Base-by-base conservation (phyloP, 2,888 invertebrate species). In the Matsumyia berberina region DNA sequence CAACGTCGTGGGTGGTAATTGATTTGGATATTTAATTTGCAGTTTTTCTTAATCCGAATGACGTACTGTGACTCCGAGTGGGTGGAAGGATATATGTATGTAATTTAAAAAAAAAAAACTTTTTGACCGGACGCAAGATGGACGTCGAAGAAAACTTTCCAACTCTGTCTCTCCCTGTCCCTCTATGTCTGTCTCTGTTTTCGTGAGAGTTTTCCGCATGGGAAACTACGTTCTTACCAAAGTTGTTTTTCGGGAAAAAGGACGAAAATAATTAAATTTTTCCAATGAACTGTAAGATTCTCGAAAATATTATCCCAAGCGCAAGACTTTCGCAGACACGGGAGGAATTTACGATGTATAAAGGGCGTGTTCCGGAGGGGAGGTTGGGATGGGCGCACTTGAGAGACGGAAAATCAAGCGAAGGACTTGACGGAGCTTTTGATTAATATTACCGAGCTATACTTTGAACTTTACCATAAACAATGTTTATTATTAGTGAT, bases 1-100 rank as follows among this genome's bases (percentile, higher is more conserved):
- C n/a, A 24, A 24, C 24, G 0, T 3, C 3, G 31, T 58, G 79
- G 82, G 70, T 69, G 77, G 70, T 66, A 72, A 82, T 77, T 77
- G 77, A 77, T 82, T 82, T 72, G 44, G 64, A 77, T 77, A 53
- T 66, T 82, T 77, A 64, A 77, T 82, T 72, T 82, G 64, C 82
- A 82, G 70, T 82, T 72, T 82, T 44, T 82, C 82, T 82, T 66
- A 70, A 81, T 81, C 64, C 42, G 8, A 57, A 55, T 74, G 66
- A 66, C 39, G 74, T 29, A 29, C 44, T 44, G 31, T 5, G 15
- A 37, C 6, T n/a, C 6, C 6, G 15, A 44, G 46, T 66, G 64
- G 53, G 42, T 5, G 42, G 24, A 29, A n/a, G 46, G 31, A 37
- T 12, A 49, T 31, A n/a, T n/a, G n/a, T n/a, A n/a, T n/a, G n/a